Evolutionary conservation across 1,140 invertebrate genomes (phyloP), one percentile per base, ranked within the genome.

Genomic region (Colletes latitarsis): DNA sequence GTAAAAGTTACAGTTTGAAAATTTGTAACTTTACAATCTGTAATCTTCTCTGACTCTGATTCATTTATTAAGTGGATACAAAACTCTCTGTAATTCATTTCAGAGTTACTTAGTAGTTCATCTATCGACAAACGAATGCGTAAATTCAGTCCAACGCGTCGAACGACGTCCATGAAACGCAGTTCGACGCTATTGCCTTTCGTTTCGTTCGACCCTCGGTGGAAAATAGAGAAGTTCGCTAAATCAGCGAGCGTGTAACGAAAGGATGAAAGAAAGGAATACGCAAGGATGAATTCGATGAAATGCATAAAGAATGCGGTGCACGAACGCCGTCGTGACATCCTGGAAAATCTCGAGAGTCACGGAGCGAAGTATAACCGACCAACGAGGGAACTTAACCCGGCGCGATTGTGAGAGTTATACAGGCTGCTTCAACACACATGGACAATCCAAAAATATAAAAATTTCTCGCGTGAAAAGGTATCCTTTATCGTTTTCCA

Each of bases 401-500:
- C 21, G 72, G 46, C 74, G 72, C 69, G 82, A 63, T 82, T 63
- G 79, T 70, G 57, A 58, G 84, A 88, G 88, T 90, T 89, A 86
- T 73, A 64, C 30, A 30, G 30, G 30, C 30, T 30, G 30, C 30
- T 30, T 30, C 30, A 30, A 30, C 30, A 2, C 30, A 30, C 30
- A 30, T 30, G 30, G 30, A 30, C 30, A 30, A 30, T 30, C 30
- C 30, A 30, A 30, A 30, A 30, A 30, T 30, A 2, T 30, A 30
- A 30, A 30, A 30, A 30, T 30, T 30, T 30, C 30, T 30, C 30
- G 30, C 30, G 30, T 30, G 30, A 30, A 30, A 30, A 30, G 2
- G 30, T 30, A 30, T 2, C 30, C 2, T 30, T 30, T 30, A 30
- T 30, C 30, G 0, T 30, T 30, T 30, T 2, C 30, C 30, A 30